These are phyloP conservation scores for Himalopsyche anomala DNA, from an alignment of 2,888 invertebrate species.

Conservation along the genomic window DNA sequence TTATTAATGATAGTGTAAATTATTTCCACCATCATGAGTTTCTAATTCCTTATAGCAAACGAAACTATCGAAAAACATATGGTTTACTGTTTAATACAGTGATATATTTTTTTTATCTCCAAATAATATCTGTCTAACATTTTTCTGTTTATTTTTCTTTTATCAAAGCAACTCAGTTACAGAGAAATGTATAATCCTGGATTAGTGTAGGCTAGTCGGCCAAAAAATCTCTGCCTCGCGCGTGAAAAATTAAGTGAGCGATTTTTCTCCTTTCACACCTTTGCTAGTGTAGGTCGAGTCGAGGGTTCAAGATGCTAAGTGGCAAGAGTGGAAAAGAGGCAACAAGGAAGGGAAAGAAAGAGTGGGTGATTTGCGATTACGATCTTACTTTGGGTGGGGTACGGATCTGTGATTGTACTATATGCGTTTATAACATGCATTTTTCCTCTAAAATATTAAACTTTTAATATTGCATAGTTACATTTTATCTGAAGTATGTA, in stretches of 20 bases:
- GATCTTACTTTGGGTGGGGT: constrained; percentile 18
- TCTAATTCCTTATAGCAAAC: too few relatives aligned
- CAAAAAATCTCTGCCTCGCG: constrained; percentile 55
- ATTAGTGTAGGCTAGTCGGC: neutral
- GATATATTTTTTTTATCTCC: too few relatives aligned
- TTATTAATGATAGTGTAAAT: too few relatives aligned
- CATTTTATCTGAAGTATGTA: too few relatives aligned
- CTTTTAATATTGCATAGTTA: too few relatives aligned
- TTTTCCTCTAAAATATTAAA: too few relatives aligned
- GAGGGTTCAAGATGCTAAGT: constrained; percentile 34
- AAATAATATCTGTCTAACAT: neutral
- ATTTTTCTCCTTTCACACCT: constrained; percentile 52
- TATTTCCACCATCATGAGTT: too few relatives aligned
- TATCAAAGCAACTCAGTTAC: neutral
- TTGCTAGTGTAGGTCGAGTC: neutral
- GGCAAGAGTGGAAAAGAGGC: neutral
- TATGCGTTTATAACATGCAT: too few relatives aligned
- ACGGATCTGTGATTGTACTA: neutral
- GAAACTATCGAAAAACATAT: too few relatives aligned
- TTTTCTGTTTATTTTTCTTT: neutral
- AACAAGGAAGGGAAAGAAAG: neutral
- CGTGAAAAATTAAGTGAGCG: constrained; percentile 59
- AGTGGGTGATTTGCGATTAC: constrained; percentile 6
- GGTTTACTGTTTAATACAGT: too few relatives aligned
- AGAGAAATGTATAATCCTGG: neutral